Conservation (phyloP, 2,888 invertebrate species). For the Nasonovia ribisnigri region DNA sequence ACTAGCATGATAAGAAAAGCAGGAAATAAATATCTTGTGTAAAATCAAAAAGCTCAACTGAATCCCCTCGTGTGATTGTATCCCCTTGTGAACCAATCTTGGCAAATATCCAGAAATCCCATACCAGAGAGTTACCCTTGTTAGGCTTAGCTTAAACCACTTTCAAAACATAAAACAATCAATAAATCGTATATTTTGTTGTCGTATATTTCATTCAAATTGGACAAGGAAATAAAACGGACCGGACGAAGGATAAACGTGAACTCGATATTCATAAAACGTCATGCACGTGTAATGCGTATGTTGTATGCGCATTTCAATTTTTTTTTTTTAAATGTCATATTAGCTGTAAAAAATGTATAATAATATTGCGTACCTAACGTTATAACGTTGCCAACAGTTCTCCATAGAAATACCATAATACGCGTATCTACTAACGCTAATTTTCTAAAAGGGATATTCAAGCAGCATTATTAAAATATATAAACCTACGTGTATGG, state of each 20-base stretch:
- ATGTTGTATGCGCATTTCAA: neutral
- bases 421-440: neutral
- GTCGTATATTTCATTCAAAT: conserved; percentile 19
- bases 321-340: neutral
- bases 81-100: conserved; percentile 39
- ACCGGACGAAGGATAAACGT: neutral
- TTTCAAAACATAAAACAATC: conserved; percentile 50
- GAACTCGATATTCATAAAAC: neutral
- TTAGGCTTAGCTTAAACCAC: conserved; percentile 47
- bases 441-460: neutral
- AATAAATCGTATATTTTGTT: conserved; percentile 43
- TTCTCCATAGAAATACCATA: neutral
- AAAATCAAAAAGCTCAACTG: conserved; percentile 52
- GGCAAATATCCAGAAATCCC: conserved; percentile 54
- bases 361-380: neutral
- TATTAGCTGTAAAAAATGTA: neutral
- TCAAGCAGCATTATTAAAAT: conserved; percentile 5
- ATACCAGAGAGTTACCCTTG: conserved; percentile 37
- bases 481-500: neutral
- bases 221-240: neutral
- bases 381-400: neutral
- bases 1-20: neutral
- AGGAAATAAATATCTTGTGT: neutral
- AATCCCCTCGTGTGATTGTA: conserved; percentile 38
- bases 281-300: neutral